phyloP scores from a whole-genome alignment of 2,797 vertebrate genomes.

The Hippopotamyrus pictus region DNA sequence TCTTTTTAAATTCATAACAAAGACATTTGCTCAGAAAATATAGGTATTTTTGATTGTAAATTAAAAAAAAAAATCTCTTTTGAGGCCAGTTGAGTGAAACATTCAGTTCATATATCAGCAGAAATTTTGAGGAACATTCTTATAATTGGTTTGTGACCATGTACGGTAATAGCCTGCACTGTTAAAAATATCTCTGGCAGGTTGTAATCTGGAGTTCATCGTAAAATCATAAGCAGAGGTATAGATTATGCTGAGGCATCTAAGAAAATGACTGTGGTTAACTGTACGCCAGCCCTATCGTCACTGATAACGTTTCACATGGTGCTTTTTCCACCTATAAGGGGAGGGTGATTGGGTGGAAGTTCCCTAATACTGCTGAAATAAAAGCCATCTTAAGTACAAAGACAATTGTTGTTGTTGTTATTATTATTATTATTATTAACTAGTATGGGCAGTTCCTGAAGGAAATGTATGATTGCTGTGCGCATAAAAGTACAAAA shows the following conservation, averaged over 20 bases:
- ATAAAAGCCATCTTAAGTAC: background rate
- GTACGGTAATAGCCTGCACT: background rate
- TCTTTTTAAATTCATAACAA: background rate
- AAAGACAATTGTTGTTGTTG: background rate
- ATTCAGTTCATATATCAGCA: background rate
- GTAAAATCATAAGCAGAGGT: background rate
- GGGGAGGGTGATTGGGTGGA: background rate
- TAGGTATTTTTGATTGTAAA: background rate
- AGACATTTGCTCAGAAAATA: background rate
- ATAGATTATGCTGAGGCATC: background rate
- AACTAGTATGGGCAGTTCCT: background rate
- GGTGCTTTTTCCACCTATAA: background rate
- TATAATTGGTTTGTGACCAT: background rate
- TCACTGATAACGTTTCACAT: background rate
- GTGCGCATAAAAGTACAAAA: too few relatives aligned
- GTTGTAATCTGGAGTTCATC: background rate
- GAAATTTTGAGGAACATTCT: background rate
- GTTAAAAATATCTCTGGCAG: background rate
- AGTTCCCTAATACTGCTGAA: background rate
- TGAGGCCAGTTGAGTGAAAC: background rate
- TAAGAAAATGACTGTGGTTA: conserved; percentile 13
- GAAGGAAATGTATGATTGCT: too few relatives aligned
- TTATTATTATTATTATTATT: too few relatives aligned
- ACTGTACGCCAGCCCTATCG: background rate
- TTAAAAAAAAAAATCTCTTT: background rate